Percentiles rank a stretch among this genome's conserved stretches.
Conservation (phyloP, 2,888 invertebrate genomes). For the Eulithis prunata region DNA sequence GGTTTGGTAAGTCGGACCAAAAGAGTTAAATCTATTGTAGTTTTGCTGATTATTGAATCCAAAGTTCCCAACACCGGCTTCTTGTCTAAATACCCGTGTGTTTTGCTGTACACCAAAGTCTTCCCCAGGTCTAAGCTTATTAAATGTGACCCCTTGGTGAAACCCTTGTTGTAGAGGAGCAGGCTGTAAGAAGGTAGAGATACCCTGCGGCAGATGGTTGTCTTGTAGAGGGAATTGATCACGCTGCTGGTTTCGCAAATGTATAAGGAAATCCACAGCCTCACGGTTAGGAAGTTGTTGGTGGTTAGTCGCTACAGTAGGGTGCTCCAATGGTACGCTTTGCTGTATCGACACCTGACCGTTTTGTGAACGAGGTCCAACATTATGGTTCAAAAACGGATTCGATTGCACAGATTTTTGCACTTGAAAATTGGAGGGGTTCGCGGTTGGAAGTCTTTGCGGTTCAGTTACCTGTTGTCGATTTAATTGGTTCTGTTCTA, state of each 20-base stretch:
- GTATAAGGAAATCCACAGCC: slow-evolving; percentile 80
- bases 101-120: slow-evolving; percentile 68
- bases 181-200: slow-evolving; percentile 71
- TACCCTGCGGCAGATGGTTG: slow-evolving; percentile 78
- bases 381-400: slow-evolving; percentile 59
- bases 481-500: slow-evolving; percentile 50
- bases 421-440: slow-evolving; percentile 62
- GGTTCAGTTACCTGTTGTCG: slow-evolving; percentile 55
- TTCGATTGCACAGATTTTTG: slow-evolving; percentile 65
- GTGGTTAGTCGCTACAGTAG: slow-evolving; percentile 70
- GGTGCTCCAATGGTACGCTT: slow-evolving; percentile 70
- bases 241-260: slow-evolving; percentile 73
- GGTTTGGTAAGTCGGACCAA: slow-evolving; percentile 61
- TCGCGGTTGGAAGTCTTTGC: slow-evolving; percentile 63
- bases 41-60: slow-evolving; percentile 79
- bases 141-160: slow-evolving; percentile 65
- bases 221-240: slow-evolving; percentile 78
- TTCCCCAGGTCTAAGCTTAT: slow-evolving; percentile 59
- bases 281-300: slow-evolving; percentile 85
- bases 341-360: slow-evolving; percentile 79
- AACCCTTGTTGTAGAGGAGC: slow-evolving; percentile 57
- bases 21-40: slow-evolving; percentile 70
- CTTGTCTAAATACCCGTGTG: slow-evolving; percentile 82
- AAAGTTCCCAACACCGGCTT: slow-evolving; percentile 86
- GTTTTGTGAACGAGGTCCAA: slow-evolving; percentile 57